Evolutionary conservation across 2,888 invertebrate species (phyloP), one percentile per base, ranked within the genome.

Genomic region (Platycheirus albimanus): DNA sequence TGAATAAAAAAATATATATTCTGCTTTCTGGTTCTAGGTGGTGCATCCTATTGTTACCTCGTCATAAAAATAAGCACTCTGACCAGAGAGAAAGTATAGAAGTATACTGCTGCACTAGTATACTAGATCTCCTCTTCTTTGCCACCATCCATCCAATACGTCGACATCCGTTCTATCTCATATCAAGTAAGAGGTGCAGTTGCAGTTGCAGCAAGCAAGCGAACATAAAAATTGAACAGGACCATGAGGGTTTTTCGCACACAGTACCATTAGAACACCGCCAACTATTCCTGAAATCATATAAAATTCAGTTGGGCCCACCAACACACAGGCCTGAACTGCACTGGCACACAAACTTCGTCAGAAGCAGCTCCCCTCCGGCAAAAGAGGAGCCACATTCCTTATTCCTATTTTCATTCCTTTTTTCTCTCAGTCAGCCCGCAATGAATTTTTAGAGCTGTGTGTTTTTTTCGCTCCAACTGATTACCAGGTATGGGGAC

Each of bases 181-280:
- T 88, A 87, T 87, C 87, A 87, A 87, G 88, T 89, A 89, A 85
- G 87, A 88, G 89, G 86, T 87, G 84, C 88, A 88, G 51, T 43
- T 43, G 71, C 45, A 87, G 86, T 86, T 87, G 86, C 86, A 85
- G 88, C 87, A n/a, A 33, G 51, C 67, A 49, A 54, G 58, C 69
- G 43, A 49, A 51, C 28, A 70, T 54, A 33, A 81, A 80, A 69
- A 78, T 64, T 69, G 69, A 64, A 83, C 72, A 74, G 69, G 71
- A 56, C 72, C 78, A 72, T 41, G 49, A 64, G 56, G 78, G 69
- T 52, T 64, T 51, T 43, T 69, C 43, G 56, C 36, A 83, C n/a
- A 28, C 6, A 58, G 67, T 72, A 67, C 67, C 78, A 74, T 69
- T 78, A 72, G 83, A 66, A 67, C 72, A 74, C 67, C 78, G 41